Percentiles rank a stretch among this genome's conserved stretches.
phyloP scores from a whole-genome alignment of 2,113 vertebrate species.

The Platycercus adscitus region DNA sequence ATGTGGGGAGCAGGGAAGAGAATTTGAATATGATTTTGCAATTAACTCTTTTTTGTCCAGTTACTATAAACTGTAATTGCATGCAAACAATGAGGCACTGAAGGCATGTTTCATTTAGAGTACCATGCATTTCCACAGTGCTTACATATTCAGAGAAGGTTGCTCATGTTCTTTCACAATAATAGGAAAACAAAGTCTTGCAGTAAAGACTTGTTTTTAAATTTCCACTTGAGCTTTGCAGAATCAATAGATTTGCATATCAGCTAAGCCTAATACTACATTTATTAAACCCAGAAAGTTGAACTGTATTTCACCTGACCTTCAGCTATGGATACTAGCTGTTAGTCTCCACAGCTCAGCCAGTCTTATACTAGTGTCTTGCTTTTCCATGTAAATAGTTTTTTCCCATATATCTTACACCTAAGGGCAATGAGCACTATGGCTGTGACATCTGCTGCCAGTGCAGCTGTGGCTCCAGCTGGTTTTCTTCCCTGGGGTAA shows the following conservation, averaged over 20 bases:
- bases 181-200: neutral
- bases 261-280: neutral
- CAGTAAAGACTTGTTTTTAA: neutral
- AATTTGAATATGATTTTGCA: neutral
- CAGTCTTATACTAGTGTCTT: neutral
- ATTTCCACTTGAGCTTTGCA: neutral
- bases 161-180: neutral
- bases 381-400: neutral
- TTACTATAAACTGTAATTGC: neutral
- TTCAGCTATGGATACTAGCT: neutral
- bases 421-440: neutral
- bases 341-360: neutral
- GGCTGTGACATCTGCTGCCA: constrained; percentile 9
- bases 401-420: neutral
- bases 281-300: neutral
- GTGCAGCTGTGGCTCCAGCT: constrained; percentile 20
- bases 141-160: neutral
- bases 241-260: neutral
- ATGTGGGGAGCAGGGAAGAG: neutral
- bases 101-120: neutral
- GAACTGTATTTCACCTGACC: neutral
- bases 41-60: neutral
- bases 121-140: neutral
- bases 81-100: neutral
- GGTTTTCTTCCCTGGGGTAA: neutral